These are phyloP conservation scores for Epistrophella euchroma DNA, from an alignment of 2,888 invertebrate species.

Conservation along the genomic window DNA sequence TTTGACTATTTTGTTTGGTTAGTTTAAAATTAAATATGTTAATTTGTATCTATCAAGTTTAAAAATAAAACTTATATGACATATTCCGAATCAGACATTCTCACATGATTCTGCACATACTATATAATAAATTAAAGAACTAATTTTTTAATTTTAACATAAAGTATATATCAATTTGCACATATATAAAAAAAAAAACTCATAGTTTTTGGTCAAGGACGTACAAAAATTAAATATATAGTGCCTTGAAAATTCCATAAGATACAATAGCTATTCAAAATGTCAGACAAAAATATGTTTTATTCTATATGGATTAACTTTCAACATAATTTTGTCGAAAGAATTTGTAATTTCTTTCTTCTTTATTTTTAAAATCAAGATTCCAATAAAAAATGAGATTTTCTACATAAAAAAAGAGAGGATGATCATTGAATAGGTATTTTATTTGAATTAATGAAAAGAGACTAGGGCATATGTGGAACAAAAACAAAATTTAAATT, in stretches of 20 bases:
- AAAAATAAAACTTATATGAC: background rate
- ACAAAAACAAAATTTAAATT: background rate
- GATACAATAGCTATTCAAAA: no score
- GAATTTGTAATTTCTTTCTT: no score
- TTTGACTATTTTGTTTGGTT: background rate
- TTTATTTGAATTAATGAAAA: background rate
- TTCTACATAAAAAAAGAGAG: background rate
- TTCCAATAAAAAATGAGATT: no score
- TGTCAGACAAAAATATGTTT: no score
- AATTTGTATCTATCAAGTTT: background rate
- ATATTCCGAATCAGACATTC: background rate
- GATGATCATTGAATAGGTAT: background rate
- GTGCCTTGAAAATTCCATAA: no score
- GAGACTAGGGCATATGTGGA: conserved; percentile 5
- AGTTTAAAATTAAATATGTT: background rate
- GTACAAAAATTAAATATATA: background rate
- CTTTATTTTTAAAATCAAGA: no score
- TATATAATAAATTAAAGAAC: no score
- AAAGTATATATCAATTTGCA: background rate
- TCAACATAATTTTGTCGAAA: no score
- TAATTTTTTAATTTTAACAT: background rate
- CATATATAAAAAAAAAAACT: background rate
- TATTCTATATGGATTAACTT: no score
- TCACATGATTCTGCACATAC: background rate
- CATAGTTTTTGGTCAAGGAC: background rate